Conservation (phyloP, 2,888 invertebrate species). For the Ecdyonurus torrentis region DNA sequence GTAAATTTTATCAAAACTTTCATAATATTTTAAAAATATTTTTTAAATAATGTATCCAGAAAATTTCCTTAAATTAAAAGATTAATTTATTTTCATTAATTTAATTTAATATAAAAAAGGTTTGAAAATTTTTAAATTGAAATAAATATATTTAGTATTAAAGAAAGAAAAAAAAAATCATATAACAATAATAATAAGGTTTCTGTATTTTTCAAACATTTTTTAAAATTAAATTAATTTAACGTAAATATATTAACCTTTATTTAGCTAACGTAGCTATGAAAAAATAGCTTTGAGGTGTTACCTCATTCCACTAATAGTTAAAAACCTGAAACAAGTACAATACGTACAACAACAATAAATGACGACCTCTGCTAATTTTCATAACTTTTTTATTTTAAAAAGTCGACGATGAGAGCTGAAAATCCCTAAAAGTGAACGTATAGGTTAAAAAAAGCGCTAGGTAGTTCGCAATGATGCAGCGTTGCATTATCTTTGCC, state of each 20-base stretch:
- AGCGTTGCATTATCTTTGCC: neutral
- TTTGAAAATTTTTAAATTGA: neutral
- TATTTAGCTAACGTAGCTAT: neutral
- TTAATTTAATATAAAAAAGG: neutral
- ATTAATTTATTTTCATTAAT: neutral
- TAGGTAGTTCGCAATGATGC: neutral
- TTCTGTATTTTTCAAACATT: neutral
- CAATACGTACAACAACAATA: neutral
- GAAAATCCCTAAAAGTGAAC: neutral
- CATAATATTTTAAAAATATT: neutral
- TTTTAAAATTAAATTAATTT: neutral
- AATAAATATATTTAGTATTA: too few species aligned
- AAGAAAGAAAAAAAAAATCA: too few species aligned
- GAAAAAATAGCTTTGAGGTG: neutral
- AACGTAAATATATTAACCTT: neutral
- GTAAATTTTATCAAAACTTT: neutral
- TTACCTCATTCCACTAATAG: too few species aligned
- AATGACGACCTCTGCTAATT: neutral
- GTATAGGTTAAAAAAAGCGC: neutral
- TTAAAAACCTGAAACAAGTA: too few species aligned
- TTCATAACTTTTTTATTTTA: neutral
- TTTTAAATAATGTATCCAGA: neutral
- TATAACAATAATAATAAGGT: too few species aligned
- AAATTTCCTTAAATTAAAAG: neutral
- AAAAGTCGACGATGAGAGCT: neutral